Conservation (phyloP, 2,797 vertebrate species). For the Hafferia zeledoni region DNA sequence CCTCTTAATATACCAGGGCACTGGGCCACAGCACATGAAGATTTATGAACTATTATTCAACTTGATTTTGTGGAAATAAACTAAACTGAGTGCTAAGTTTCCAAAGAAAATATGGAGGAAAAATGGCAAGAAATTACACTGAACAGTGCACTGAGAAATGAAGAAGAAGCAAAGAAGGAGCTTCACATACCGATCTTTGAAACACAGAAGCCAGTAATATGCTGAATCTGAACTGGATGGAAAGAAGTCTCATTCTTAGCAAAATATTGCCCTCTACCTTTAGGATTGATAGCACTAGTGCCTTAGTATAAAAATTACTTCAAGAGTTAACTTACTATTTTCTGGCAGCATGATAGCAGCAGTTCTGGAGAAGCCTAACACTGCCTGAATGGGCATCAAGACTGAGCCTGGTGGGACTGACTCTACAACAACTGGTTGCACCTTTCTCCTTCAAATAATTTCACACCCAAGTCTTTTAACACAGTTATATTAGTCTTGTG, state of each 20-base stretch:
- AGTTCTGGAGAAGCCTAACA: not conserved
- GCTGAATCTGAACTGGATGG: not conserved
- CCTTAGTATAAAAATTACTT: not conserved
- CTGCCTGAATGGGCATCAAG: fast-evolving
- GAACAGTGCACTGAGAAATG: not conserved
- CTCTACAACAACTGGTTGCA: not conserved
- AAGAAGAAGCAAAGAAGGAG: not conserved
- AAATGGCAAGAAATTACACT: not conserved
- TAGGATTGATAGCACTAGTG: not conserved
- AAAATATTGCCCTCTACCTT: not conserved
- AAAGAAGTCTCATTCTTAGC: not conserved
- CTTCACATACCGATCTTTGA: not conserved
- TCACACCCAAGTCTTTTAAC: not conserved
- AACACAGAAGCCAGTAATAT: not conserved
- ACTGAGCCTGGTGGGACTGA: not conserved
- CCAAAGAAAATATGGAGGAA: not conserved
- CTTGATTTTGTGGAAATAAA: not conserved
- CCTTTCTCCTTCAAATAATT: not conserved
- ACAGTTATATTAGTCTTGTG: not conserved
- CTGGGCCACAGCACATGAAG: not conserved
- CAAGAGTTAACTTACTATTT: not conserved
- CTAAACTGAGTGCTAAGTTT: not conserved
- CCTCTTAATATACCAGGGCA: not conserved
- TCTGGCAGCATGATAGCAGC: not conserved
- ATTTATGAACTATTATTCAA: not conserved